phyloP scores from a whole-genome alignment of 2,797 vertebrate genomes.

The Crenuchus spilurus region DNA sequence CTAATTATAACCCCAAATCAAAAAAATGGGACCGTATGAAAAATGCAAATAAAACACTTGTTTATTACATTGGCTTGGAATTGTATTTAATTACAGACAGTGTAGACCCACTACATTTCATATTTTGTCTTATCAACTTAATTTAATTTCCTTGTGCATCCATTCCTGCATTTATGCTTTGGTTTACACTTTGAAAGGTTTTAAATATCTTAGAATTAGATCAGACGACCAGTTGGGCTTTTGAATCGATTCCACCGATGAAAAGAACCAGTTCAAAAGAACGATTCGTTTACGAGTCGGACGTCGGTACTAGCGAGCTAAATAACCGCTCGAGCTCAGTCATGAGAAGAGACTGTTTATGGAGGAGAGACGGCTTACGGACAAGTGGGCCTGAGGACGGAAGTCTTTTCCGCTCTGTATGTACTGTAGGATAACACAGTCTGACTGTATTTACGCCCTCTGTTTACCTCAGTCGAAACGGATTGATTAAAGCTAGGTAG shows the following conservation, averaged over 20 bases:
- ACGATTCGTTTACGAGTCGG: neutral
- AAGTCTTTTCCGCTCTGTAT: neutral
- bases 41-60: too few species aligned
- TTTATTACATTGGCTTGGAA: too few species aligned
- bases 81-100: too few species aligned
- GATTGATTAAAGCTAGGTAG: constrained; percentile 1
- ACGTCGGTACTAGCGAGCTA: neutral
- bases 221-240: neutral
- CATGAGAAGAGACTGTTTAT: constrained; percentile 45
- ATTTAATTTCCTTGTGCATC: too few species aligned
- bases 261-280: neutral
- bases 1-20: too few species aligned
- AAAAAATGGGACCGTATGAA: too few species aligned
- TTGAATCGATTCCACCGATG: neutral
- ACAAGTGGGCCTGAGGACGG: constrained; percentile 2
- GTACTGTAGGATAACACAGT: neutral
- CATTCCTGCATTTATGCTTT: too few species aligned
- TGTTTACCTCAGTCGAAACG: neutral
- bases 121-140: too few species aligned
- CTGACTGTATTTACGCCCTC: neutral
- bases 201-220: too few species aligned
- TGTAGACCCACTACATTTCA: too few species aligned
- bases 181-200: too few species aligned
- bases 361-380: constrained; percentile 33
- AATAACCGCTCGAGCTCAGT: constrained; percentile 47